These are phyloP conservation scores for Coelinius sp. DNA, from an alignment of 2,888 invertebrate species.

Conservation along the genomic window DNA sequence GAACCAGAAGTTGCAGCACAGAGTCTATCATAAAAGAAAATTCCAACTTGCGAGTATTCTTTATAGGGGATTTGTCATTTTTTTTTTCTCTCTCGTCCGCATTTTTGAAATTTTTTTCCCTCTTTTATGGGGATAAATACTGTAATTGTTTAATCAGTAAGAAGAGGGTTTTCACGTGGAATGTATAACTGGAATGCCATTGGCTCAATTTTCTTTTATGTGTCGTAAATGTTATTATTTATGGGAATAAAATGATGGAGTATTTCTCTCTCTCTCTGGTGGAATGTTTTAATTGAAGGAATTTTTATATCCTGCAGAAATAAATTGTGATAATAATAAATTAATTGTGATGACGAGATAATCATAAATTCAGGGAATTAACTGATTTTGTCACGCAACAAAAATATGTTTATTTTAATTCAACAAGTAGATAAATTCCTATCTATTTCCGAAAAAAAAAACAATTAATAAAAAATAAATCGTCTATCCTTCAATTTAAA, in stretches of 20 bases:
- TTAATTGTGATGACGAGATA: neutral
- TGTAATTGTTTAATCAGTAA: neutral
- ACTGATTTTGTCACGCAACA: neutral
- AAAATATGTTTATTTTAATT: neutral
- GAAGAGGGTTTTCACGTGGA: neutral
- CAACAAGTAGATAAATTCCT: no score
- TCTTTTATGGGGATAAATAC: neutral
- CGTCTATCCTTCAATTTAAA: conserved; percentile 30
- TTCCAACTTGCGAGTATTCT: neutral
- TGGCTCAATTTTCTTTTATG: neutral
- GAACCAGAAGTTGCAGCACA: conserved; percentile 15
- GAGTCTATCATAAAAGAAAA: conserved; percentile 7
- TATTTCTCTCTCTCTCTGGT: neutral
- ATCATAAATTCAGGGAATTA: no score
- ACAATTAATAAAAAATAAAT: no score
- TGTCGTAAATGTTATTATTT: neutral
- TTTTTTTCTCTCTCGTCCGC: neutral
- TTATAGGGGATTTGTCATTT: neutral
- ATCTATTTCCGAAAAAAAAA: no score
- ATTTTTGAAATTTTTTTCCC: neutral
- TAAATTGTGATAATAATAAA: neutral
- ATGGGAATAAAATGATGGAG: neutral
- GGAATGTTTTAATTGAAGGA: neutral
- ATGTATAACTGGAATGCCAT: neutral
- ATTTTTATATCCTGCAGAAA: no score